Evolutionary conservation across 2,888 invertebrate species (phyloP).

Genomic region (Criorhina ranunculi): DNA sequence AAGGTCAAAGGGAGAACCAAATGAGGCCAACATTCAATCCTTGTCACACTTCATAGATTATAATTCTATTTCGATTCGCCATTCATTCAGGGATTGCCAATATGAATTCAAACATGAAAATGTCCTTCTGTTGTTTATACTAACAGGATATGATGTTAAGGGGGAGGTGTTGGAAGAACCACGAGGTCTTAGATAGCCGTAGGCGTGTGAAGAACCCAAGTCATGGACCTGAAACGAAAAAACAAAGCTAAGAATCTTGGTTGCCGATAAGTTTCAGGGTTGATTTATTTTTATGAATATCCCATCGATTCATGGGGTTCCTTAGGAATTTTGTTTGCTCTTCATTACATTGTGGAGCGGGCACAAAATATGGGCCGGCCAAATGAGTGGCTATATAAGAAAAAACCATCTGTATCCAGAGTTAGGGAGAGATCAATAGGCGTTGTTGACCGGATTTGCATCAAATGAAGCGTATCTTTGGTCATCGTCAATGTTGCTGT

Average conservation of each 20-base stretch:
- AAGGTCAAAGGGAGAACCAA: slow-evolving; percentile 55
- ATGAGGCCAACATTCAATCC: slow-evolving; percentile 50
- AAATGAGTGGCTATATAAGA: slow-evolving; percentile 3
- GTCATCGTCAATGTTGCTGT: slow-evolving; percentile 41
- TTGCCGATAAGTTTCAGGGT: slow-evolving; percentile 50
- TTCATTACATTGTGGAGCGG: slow-evolving; percentile 21
- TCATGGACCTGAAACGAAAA: slow-evolving; percentile 9
- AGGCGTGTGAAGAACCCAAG: slow-evolving; percentile 26
- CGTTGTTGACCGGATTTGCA: slow-evolving; percentile 63
- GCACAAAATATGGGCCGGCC: slow-evolving; percentile 32
- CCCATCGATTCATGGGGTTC: slow-evolving; percentile 41
- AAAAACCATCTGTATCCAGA: slow-evolving; percentile 38
- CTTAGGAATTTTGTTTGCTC: slow-evolving; percentile 5
- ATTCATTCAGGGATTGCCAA: slow-evolving; percentile 8
- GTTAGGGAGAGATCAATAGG: slow-evolving; percentile 48
- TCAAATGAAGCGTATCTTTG: slow-evolving; percentile 72
- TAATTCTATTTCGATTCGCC: slow-evolving; percentile 30
- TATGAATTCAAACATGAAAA: slow-evolving; percentile 27
- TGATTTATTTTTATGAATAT: slow-evolving; percentile 71
- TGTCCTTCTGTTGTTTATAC: slow-evolving; percentile 10
- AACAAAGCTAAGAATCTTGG: slow-evolving; percentile 20
- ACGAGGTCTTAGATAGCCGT: slow-evolving; percentile 5
- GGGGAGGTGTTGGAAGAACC: background rate
- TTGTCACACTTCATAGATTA: slow-evolving; percentile 43
- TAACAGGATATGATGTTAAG: slow-evolving; percentile 5